Evolutionary conservation across 2,113 vertebrate species (phyloP).

Genomic region (Cygnus buccinator): DNA sequence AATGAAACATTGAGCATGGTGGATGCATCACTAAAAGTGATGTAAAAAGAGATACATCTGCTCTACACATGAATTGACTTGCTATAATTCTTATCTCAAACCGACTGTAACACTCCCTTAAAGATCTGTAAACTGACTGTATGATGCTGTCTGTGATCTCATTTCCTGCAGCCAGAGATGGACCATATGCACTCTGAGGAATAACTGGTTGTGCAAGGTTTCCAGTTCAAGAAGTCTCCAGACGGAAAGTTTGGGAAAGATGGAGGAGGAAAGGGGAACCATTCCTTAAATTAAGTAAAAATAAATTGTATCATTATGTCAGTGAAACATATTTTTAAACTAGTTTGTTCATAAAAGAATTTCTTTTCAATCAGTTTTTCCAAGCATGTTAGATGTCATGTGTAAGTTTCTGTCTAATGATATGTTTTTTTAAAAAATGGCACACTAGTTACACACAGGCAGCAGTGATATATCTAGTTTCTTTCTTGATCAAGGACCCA

Average conservation of each 20-base stretch:
- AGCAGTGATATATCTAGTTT: background rate
- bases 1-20: background rate
- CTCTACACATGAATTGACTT: background rate
- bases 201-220: background rate
- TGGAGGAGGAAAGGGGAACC: background rate
- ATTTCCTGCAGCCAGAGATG: background rate
- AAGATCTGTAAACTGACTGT: background rate
- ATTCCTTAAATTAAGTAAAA: background rate
- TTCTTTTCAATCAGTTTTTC: background rate
- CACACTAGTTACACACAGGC: background rate
- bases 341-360: background rate
- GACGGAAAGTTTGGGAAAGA: background rate
- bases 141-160: background rate
- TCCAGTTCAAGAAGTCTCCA: background rate
- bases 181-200: background rate
- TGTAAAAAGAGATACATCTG: accelerated
- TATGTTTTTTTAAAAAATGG: background rate
- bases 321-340: background rate
- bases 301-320: background rate
- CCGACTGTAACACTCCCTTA: background rate
- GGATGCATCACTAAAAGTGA: background rate
- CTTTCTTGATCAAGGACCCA: background rate
- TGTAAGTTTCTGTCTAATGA: background rate
- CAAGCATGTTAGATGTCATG: background rate
- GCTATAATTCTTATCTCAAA: background rate